Evolutionary conservation across 2,888 invertebrate species (phyloP), one percentile per base, ranked within the genome.

Genomic region (Dastarcus helophoroides): DNA sequence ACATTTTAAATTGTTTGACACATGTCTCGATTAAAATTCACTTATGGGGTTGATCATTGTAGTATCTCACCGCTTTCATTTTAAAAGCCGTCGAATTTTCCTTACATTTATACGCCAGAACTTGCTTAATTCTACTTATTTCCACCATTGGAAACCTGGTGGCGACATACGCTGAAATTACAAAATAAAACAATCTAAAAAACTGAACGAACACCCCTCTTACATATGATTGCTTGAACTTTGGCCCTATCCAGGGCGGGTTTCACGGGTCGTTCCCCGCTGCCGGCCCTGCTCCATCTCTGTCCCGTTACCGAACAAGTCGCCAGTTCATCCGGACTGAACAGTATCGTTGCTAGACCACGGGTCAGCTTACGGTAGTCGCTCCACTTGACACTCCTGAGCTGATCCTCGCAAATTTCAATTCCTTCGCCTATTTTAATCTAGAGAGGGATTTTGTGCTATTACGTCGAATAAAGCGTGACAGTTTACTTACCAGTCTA

Each of bases 291-390:
- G 47, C 77, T 78, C 79, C 79, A 79, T 37, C 79, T 69, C 63
- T 79, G 79, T 22, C 79, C 79, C 28, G 79, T 79, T 29, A 79
- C 79, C 9, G 79, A 79, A 56, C 78, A 78, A 13, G 79, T 78
- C 9, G 79, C 79, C 53, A 79, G 61, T 58, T 79, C 79, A 40
- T 76, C 74, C 6, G 79, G 78, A 44, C 78, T 76, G 59, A 79
- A 79, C 42, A 79, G 56, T 44, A 79, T 77, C n/a, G 78, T 78
- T 10, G 79, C 79, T 48, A 79, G 58, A 24, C 79, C 78, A 21
- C 79, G 67, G 27, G 79, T 79, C 58, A 79, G 65, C 58, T 79
- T 79, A 40, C 79, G 62, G 48, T 79, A 79, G 61, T 79, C 79
- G 37, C 74, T 77, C 78, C 79, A 79, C 55, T 79, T 79, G 14